Evolutionary conservation across 2,113 vertebrate species (phyloP).

Genomic region (Potamarius usumacintae): DNA sequence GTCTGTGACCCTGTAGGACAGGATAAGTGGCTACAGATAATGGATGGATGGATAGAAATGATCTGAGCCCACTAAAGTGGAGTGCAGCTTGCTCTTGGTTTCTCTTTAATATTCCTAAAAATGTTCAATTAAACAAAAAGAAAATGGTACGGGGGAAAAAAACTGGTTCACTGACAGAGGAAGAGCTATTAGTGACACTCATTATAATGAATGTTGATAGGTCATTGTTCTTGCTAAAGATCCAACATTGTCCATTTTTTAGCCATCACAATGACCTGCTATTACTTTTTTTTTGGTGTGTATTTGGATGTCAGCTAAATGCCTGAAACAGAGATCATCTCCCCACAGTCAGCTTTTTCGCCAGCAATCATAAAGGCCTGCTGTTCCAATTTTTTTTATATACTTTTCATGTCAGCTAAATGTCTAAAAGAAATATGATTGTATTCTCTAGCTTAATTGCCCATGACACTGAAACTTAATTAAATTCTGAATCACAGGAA

Average conservation of each 20-base stretch:
- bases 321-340: slow-evolving; percentile 3
- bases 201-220: slow-evolving; percentile 18
- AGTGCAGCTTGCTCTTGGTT: background rate
- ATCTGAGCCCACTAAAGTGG: background rate
- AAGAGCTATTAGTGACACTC: background rate
- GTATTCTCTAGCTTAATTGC: slow-evolving; percentile 23
- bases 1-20: no score
- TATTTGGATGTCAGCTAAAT: background rate
- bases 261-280: background rate
- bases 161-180: background rate
- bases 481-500: slow-evolving; percentile 21
- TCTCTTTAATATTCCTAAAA: background rate
- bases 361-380: background rate
- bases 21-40: no score
- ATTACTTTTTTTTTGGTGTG: background rate
- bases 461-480: slow-evolving; percentile 19
- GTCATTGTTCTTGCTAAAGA: slow-evolving; percentile 25
- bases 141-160: background rate
- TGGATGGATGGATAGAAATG: no score
- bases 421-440: slow-evolving; percentile 3
- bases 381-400: slow-evolving; percentile 1
- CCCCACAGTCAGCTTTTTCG: background rate
- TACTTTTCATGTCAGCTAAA: background rate
- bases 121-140: background rate
- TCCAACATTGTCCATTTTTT: slow-evolving; percentile 13